Percentiles rank a stretch among this genome's conserved stretches.
These are phyloP conservation scores for Cyprinodon tularosa DNA, from an alignment of 2,113 vertebrate species.

Conservation along the genomic window DNA sequence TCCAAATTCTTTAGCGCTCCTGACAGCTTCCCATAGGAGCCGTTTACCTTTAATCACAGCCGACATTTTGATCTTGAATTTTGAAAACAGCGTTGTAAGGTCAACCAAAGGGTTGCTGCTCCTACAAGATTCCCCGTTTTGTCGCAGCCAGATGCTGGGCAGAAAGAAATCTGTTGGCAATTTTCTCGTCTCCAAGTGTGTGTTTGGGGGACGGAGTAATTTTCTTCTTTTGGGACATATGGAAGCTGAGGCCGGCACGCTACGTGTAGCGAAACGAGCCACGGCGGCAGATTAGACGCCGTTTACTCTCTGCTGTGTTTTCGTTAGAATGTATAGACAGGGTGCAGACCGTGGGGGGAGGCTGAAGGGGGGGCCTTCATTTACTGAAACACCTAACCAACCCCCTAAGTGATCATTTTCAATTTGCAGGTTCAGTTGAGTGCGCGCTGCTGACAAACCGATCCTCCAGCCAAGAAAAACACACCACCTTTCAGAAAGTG, in stretches of 20 bases:
- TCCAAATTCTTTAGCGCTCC: constrained; percentile 9
- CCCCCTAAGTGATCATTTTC: constrained; percentile 49
- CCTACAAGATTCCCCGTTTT: not conserved
- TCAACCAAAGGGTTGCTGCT: not conserved
- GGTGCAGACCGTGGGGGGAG: constrained; percentile 14
- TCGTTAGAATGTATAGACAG: constrained; percentile 18
- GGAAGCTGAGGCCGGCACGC: constrained; percentile 46
- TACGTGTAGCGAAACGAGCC: constrained; percentile 38
- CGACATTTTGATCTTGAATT: constrained; percentile 10
- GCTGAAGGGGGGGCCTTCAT: not conserved
- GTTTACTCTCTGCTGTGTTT: constrained; percentile 10
- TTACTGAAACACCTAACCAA: constrained; percentile 22
- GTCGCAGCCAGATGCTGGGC: constrained; percentile 27
- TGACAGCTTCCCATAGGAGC: constrained; percentile 18
- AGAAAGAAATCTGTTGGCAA: constrained; percentile 54
- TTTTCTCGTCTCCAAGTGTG: constrained; percentile 44
- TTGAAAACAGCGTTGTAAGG: constrained; percentile 27
- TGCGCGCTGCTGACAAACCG: constrained; percentile 16
- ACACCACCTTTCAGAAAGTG: constrained; percentile 9
- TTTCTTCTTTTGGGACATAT: constrained; percentile 45
- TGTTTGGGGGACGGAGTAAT: constrained; percentile 23
- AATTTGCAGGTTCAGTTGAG: constrained; percentile 57
- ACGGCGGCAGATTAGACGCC: not conserved
- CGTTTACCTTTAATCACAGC: constrained; percentile 16
- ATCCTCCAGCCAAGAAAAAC: constrained; percentile 50